Conservation (phyloP, 2,797 vertebrate genomes). For the Gila robusta region DNA sequence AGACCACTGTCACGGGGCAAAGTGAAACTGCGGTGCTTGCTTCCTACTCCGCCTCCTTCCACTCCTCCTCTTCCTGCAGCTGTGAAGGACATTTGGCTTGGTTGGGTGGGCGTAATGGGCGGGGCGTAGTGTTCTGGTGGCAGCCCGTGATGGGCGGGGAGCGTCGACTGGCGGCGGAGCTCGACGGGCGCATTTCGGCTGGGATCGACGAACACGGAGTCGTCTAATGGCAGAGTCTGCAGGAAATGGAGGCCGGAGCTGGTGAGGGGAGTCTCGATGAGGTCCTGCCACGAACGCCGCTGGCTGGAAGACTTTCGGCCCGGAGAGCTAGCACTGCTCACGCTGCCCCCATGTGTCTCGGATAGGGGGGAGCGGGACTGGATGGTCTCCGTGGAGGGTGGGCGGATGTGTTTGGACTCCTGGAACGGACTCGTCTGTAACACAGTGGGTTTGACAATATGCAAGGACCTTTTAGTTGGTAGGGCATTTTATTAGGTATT, state of each 20-base stretch:
- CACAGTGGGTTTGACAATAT: conserved; percentile 1
- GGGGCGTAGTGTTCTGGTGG: conserved; percentile 91
- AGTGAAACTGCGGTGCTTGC: conserved; percentile 96
- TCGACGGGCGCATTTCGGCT: conserved; percentile 84
- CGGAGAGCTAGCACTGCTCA: conserved; percentile 81
- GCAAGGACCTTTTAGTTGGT: background rate
- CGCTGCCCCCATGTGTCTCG: conserved; percentile 78
- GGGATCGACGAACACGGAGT: conserved; percentile 84
- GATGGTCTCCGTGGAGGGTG: conserved; percentile 94
- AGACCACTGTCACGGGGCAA: conserved; percentile 96
- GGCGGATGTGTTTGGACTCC: conserved; percentile 92
- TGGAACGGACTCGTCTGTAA: conserved; percentile 91
- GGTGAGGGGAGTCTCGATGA: conserved; percentile 90
- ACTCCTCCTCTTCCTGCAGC: conserved; percentile 69
- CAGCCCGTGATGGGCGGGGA: conserved; percentile 91
- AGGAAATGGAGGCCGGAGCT: conserved; percentile 93
- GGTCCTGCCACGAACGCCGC: conserved; percentile 96
- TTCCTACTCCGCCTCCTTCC: conserved; percentile 67
- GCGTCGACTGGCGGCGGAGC: conserved; percentile 92
- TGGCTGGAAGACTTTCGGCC: conserved; percentile 89
- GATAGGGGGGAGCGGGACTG: conserved; percentile 92
- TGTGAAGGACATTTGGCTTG: conserved; percentile 66
- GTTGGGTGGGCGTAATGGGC: conserved; percentile 80
- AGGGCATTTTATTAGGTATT: background rate
- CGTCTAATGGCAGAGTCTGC: conserved; percentile 93